Evolutionary conservation across 2,888 invertebrate species (phyloP).

Genomic region (Aproaerema taeniolella): DNA sequence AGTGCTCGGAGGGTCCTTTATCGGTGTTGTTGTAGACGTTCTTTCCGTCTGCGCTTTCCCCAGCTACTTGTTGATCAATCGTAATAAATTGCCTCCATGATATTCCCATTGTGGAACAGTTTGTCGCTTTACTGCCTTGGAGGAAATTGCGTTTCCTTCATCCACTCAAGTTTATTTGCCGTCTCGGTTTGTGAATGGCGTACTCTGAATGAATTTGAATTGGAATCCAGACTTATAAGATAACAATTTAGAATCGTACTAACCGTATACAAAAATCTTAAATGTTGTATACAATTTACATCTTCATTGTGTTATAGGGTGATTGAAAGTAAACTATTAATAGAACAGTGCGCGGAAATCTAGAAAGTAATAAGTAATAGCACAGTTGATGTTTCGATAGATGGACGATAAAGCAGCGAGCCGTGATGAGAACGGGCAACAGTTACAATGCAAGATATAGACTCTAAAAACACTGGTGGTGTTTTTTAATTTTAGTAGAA

Average conservation of each 20-base stretch:
- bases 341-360: conserved; percentile 22
- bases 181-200: conserved; percentile 16
- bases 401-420: conserved; percentile 22
- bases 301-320: not conserved
- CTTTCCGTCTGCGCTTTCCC: conserved; percentile 58
- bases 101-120: conserved; percentile 73
- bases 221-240: too few relatives aligned
- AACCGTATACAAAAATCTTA: not conserved
- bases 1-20: conserved; percentile 50
- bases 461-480: too few relatives aligned
- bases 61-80: conserved; percentile 76
- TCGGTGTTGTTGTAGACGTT: conserved; percentile 46
- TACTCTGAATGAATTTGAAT: not conserved
- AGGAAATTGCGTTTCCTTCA: conserved; percentile 72
- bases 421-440: conserved; percentile 16
- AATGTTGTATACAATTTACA: not conserved
- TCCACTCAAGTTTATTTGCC: conserved; percentile 62
- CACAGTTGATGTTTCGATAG: conserved; percentile 24
- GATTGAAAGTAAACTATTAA: not conserved
- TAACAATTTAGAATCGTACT: too few relatives aligned
- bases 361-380: conserved; percentile 27
- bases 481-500: too few relatives aligned
- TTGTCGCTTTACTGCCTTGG: conserved; percentile 72
- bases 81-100: conserved; percentile 76
- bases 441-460: too few relatives aligned